Conservation (phyloP, 2,113 vertebrate species). For the Cromileptes altivelis region DNA sequence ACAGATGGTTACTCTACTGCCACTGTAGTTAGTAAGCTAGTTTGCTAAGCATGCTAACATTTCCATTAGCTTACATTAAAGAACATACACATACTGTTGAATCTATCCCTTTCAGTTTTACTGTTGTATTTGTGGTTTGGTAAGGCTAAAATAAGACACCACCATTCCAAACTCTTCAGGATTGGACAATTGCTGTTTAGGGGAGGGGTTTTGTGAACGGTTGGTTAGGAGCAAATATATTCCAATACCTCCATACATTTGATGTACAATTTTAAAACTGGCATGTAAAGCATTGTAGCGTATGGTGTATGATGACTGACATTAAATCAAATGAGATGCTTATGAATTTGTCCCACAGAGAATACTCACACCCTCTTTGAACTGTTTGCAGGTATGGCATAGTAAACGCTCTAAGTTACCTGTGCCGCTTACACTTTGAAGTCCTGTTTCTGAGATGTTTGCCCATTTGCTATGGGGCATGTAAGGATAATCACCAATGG, state of each 20-base stretch:
- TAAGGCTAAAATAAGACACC: no score
- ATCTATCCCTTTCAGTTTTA: no score
- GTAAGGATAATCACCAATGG: slow-evolving; percentile 93
- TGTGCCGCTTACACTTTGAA: slow-evolving; percentile 97
- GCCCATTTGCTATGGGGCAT: slow-evolving; percentile 94
- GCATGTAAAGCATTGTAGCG: slow-evolving; percentile 73
- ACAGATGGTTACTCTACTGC: no score
- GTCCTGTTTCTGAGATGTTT: slow-evolving; percentile 98
- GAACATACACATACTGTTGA: no score
- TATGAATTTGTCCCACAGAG: slow-evolving; percentile 72
- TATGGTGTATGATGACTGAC: slow-evolving; percentile 55
- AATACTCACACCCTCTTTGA: slow-evolving; percentile 94
- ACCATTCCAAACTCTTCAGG: no score
- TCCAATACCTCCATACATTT: slow-evolving; percentile 70
- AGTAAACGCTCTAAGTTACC: slow-evolving; percentile 96
- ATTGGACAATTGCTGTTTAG: not conserved
- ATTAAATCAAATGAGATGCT: slow-evolving; percentile 58
- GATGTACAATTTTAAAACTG: slow-evolving; percentile 45
- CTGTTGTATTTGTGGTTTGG: no score
- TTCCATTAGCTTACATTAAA: no score
- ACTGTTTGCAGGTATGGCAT: slow-evolving; percentile 99
- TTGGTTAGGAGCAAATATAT: not conserved
- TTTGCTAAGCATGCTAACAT: no score
- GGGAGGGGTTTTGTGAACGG: not conserved
- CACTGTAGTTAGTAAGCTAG: no score